phyloP scores from a whole-genome alignment of 2,113 vertebrate genomes.

The Nansenia antarctica region DNA sequence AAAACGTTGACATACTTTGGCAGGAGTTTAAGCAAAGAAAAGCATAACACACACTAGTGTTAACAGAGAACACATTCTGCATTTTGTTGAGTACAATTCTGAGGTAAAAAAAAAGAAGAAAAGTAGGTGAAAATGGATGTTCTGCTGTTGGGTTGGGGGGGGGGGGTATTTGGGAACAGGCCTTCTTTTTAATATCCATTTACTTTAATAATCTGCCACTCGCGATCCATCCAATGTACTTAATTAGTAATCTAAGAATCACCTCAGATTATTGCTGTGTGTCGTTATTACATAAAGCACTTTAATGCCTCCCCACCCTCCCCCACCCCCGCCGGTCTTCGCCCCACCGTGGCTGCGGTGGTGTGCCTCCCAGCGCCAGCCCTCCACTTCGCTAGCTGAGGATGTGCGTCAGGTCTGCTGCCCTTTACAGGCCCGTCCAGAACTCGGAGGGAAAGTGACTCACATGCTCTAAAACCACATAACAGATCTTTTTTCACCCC shows the following conservation, averaged over 20 bases:
- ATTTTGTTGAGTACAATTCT: no score
- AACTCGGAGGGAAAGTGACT: conserved; percentile 11
- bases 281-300: conserved; percentile 62
- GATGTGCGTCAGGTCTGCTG: conserved; percentile 73
- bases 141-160: no score
- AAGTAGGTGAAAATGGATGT: conserved; percentile 18
- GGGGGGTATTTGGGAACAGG: not conserved
- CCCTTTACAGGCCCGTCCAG: conserved; percentile 14
- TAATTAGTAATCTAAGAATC: conserved; percentile 59
- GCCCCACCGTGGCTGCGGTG: no score
- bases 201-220: not conserved
- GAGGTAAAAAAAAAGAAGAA: conserved; percentile 12
- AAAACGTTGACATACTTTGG: no score
- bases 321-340: not conserved
- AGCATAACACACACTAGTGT: no score
- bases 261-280: conserved; percentile 55
- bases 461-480: conserved; percentile 5
- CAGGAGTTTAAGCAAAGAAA: no score
- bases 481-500: not conserved
- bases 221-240: not conserved
- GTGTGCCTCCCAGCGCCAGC: conserved; percentile 59
- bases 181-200: no score
- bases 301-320: conserved; percentile 13
- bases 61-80: no score
- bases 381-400: conserved; percentile 63